These are phyloP conservation scores for Poeciliopsis retropinna DNA, from an alignment of 2,113 vertebrate genomes.

Conservation along the genomic window DNA sequence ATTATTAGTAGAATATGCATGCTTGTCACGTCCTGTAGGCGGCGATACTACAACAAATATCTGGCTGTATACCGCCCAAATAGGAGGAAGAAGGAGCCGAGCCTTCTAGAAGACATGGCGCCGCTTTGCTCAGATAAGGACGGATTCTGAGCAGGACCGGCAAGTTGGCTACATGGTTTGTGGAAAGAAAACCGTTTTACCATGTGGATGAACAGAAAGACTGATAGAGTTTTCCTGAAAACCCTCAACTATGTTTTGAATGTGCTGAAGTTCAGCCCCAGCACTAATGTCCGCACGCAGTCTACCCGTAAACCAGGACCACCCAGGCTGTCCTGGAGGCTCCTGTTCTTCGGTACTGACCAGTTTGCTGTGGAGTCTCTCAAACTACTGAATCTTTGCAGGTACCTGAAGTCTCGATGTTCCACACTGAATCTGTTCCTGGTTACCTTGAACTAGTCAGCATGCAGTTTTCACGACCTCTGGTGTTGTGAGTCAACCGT, in stretches of 20 bases:
- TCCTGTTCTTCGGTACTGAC: conserved; percentile 93
- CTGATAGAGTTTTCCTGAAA: background rate
- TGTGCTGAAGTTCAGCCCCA: background rate
- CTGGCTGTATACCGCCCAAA: background rate
- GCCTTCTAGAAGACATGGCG: background rate
- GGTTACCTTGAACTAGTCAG: no score
- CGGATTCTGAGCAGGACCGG: background rate
- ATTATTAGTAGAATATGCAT: no score
- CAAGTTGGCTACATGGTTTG: background rate
- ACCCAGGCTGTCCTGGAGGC: conserved; percentile 83
- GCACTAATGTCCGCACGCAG: accelerated
- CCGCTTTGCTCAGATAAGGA: no score
- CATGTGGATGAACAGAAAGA: conserved; percentile 25
- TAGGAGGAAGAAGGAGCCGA: background rate
- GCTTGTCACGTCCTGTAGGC: no score
- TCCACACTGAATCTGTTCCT: background rate
- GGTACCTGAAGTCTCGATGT: conserved; percentile 67
- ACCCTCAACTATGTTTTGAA: background rate
- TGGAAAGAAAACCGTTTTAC: background rate
- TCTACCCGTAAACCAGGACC: conserved; percentile 34
- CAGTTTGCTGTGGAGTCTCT: conserved; percentile 86
- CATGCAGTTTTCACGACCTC: no score
- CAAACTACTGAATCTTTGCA: conserved; percentile 78
- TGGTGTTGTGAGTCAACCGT: no score
- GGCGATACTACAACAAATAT: no score